Evolutionary conservation across 1,140 invertebrate genomes (phyloP), one percentile per base, ranked within the genome.

Genomic region (Megathymus violae): DNA sequence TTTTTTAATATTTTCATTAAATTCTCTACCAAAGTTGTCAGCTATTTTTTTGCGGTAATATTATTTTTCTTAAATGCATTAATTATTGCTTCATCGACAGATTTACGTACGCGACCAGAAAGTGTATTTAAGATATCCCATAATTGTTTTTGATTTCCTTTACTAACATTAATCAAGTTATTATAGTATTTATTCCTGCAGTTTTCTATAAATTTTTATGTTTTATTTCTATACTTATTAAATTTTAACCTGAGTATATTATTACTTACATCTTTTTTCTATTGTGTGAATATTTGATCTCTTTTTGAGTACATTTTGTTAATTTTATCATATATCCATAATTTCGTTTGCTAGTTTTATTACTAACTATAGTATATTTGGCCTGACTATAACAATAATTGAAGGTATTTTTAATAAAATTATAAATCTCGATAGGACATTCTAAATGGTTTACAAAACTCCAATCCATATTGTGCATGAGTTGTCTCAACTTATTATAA

Each of bases 391-490:
- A 64, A 15, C 51, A 64, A 10, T 27, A 34, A 10, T 15, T 19
- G 22, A 50, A 58, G 27, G 3, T 25, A 1, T 56, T 15, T 43
- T 64, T 64, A 25, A 64, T 47, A 16, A 16, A 44, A 22, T 56
- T 31, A n/a, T 63, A 63, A 3, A 63, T 54, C 7, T 63, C 16
- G 7, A 62, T 7, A 27, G 60, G 48, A 51, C 60, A 62, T 3
- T 62, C 2, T 25, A 62, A 43, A n/a, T 51, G 10, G 6, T 62
- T n/a, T 51, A 31, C 25, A 17, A 41, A 22, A 36, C 27, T 34
- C 13, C 25, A 34, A n/a, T 50, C 27, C n/a, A 34, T 5, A 15
- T 50, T 7, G 15, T 4, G 1, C 0, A 50, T 1, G 3, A 34
- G 19, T 25, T 4, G 3, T 47, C 13, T 50, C 7, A n/a, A 27